These are phyloP conservation scores for Euglossa dilemma DNA, from an alignment of 1,140 invertebrate species.

Conservation along the genomic window DNA sequence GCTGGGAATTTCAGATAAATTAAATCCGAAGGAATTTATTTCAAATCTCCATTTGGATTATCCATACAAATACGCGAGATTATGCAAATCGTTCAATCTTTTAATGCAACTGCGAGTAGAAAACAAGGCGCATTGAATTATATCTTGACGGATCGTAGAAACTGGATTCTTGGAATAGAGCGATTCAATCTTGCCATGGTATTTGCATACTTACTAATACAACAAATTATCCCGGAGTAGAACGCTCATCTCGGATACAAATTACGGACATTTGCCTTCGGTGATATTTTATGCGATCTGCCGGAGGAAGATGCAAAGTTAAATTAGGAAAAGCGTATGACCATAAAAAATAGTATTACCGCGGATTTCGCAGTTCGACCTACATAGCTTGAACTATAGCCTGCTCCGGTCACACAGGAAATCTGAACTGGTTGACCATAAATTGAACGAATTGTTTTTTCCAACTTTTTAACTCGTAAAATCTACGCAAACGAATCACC, in stretches of 20 bases:
- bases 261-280: background rate
- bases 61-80: too few species aligned
- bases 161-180: too few species aligned
- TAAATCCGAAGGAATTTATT: too few species aligned
- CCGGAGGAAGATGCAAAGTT: slow-evolving; percentile 7
- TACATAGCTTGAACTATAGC: background rate
- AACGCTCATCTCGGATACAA: background rate
- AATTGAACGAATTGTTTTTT: background rate
- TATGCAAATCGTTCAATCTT: too few species aligned
- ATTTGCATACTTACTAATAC: background rate
- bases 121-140: too few species aligned
- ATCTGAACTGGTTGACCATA: background rate
- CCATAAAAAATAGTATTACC: slow-evolving; percentile 10
- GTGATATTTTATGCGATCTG: too few species aligned
- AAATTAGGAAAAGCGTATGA: background rate
- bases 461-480: background rate
- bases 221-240: background rate
- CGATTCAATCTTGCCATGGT: background rate
- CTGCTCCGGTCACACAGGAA: background rate
- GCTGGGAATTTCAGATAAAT: too few species aligned
- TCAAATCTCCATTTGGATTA: too few species aligned
- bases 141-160: too few species aligned
- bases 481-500: background rate
- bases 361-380: background rate
- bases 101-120: too few species aligned